Base-by-base conservation (phyloP, 2,797 vertebrate genomes). In the Peromyscus melanophrys region DNA sequence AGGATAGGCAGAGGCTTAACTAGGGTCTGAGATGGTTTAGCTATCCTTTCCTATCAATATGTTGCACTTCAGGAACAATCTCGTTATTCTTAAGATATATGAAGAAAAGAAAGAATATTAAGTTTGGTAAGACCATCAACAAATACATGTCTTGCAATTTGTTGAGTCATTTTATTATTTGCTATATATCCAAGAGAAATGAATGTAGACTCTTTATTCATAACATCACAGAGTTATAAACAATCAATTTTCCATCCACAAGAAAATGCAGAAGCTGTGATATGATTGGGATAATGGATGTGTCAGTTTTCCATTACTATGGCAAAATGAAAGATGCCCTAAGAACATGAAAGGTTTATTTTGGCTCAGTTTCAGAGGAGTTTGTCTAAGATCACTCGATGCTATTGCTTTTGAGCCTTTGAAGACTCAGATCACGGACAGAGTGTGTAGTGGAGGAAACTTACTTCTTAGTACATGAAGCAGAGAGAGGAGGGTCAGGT, bases 181-280 rank as follows among this genome's bases (percentile, higher is more conserved):
- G 55, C 9, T 80, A 31, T 59, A 46, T 11, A 63, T 69, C 19
- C 11, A 55, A 61, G 65, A 85, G 17, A 89, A 80, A 85, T 91
- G 65, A 59, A 63, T 63, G 34, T n/a, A 46, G 57, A 31, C 80
- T 23, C 59, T 93, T 95, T 88, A 91, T 88, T 87, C 43, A 19
- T 80, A 87, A 61, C 52, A 88, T 49, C 65, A 46, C 43, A 88
- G 73, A 92, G 80, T 25, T 61, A 34, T 78, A 91, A 83, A 73
- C 40, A 75, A 90, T 75, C 40, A 80, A 93, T 75, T 89, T 86
- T 83, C 52, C 16, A 77, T 71, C 67, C 52, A 71, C 23, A 75
- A n/a, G 75, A 85, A 43, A 90, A 78, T 55, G 57, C n/a, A 92
- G n/a, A 86, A 92, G 61, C 67, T 81, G 21, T 49, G 43, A 67